Base-by-base conservation (phyloP, 2,113 vertebrate species). In the Rhabdomys dilectus region DNA sequence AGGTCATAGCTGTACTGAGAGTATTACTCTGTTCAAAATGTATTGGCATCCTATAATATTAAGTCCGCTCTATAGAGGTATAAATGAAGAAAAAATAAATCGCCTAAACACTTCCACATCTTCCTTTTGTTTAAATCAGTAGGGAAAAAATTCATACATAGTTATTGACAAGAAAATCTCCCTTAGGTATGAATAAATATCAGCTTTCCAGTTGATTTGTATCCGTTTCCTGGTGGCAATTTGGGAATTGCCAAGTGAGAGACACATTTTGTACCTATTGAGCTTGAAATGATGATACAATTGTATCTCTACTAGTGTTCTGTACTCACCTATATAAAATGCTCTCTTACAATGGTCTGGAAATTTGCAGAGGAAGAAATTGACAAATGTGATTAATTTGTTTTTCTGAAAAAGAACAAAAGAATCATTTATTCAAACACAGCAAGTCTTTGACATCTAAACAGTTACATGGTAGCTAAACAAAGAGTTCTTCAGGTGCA, bases 1-100 rank as follows among this genome's bases (percentile, higher is more conserved):
- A 98, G 98, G 98, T 99, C 98, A 98, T 94, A 97, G 98, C 98
- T 98, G 97, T 98, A 98, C 17, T 70, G 91, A 96, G 89, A 98
- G 94, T 95, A 96, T 96, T 98, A 98, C 97, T 97, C 96, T 98
- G 97, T 95, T 98, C 90, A 95, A 97, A 98, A 98, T 98, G 98
- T 98, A 98, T 96, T 98, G 98, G 98, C 97, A 98, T 96, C 96
- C 91, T 98, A 97, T 97, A 95, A 96, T 97, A 98, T 97, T 98
- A 98, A 97, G 96, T 98, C 95, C 96, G 84, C 94, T 97, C 93
- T 98, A 89, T 96, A 97, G 97, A 98, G 87, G 96, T 97, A 96
- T 92, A 97, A 98, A 97, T 98, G 98, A 97, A 96, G 95, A 87
- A n/a, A 91, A 90, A 88, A 95, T 88, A 96, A 96, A 97, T 89